These are phyloP conservation scores for Uropsilus gracilis DNA, from an alignment of 2,113 vertebrate species.

Conservation along the genomic window DNA sequence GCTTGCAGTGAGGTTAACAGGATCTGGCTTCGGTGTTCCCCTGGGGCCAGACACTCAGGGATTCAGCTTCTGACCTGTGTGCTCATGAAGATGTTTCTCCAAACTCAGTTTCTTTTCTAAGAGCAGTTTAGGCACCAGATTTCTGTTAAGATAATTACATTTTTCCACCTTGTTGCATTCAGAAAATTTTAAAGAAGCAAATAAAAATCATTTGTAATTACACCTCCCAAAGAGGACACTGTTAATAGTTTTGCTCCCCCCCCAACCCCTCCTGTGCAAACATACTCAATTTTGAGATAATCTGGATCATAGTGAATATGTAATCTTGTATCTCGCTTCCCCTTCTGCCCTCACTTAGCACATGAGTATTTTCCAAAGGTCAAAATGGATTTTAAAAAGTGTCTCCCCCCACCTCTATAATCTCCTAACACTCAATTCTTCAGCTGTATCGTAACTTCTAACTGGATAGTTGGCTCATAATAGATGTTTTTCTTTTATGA, in stretches of 20 bases:
- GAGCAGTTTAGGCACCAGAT: constrained; percentile 6
- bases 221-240: constrained; percentile 25
- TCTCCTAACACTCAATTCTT: not conserved
- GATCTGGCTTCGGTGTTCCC: not conserved
- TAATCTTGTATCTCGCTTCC: not conserved
- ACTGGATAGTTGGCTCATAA: constrained; percentile 26
- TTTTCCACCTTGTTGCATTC: constrained; percentile 47
- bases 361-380: constrained; percentile 42
- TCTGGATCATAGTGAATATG: constrained; percentile 6
- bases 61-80: not conserved
- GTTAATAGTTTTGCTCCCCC: constrained; percentile 50
- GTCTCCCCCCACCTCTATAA: not conserved
- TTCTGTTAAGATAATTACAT: constrained; percentile 46
- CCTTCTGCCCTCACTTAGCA: not conserved
- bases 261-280: not conserved
- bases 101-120: constrained; percentile 5
- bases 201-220: constrained; percentile 68
- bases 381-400: constrained; percentile 28
- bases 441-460: not conserved
- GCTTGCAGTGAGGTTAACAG: too few species aligned
- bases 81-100: not conserved
- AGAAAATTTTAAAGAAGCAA: constrained; percentile 69
- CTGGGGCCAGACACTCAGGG: not conserved
- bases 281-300: constrained; percentile 54
- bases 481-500: not conserved